These are phyloP conservation scores for Drosophila cyrtoloma DNA, from an alignment of 2,888 invertebrate genomes.

Conservation along the genomic window DNA sequence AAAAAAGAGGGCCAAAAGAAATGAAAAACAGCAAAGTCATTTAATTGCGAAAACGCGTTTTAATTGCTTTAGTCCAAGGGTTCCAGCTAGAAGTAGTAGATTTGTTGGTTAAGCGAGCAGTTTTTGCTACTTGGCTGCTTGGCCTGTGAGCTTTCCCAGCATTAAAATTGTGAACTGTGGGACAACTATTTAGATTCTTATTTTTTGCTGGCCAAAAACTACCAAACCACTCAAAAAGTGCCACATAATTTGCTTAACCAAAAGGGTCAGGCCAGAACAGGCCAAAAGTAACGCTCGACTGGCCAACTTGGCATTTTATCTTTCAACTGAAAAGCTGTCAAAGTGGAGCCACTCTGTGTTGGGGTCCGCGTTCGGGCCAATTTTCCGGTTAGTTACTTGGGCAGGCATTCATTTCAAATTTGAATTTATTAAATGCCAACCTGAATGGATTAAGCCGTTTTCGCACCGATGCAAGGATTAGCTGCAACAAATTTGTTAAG, in stretches of 20 bases:
- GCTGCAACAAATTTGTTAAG: constrained; percentile 45
- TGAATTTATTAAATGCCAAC: constrained; percentile 13
- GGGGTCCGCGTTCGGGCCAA: constrained; percentile 17
- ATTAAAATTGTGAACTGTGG: constrained; percentile 32
- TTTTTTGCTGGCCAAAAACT: constrained; percentile 25
- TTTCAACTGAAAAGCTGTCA: constrained; percentile 34
- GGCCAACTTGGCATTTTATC: constrained; percentile 27
- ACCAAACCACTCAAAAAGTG: constrained; percentile 36
- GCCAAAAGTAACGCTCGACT: constrained; percentile 29
- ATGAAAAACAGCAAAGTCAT: constrained; percentile 77
- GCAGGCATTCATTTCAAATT: constrained; percentile 21
- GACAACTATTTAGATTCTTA: constrained; percentile 12
- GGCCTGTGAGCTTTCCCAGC: constrained; percentile 68
- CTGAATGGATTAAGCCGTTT: constrained; percentile 35
- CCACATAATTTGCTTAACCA: constrained; percentile 50
- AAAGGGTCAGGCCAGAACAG: constrained; percentile 30
- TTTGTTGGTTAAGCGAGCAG: constrained; percentile 38
- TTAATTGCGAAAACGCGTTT: constrained; percentile 80
- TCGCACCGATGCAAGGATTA: constrained; percentile 31
- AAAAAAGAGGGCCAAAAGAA: constrained; percentile 16
- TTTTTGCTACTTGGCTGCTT: constrained; percentile 32
- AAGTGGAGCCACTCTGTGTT: constrained; percentile 3
- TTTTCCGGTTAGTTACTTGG: constrained; percentile 46
- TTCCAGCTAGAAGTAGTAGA: constrained; percentile 24
- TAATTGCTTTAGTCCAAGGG: constrained; percentile 70